A percentile compares a stretch with the other conserved stretches of the same genome.
These are phyloP conservation scores for Anolis apletophallus DNA, from an alignment of 2,797 vertebrate genomes.

Conservation along the genomic window DNA sequence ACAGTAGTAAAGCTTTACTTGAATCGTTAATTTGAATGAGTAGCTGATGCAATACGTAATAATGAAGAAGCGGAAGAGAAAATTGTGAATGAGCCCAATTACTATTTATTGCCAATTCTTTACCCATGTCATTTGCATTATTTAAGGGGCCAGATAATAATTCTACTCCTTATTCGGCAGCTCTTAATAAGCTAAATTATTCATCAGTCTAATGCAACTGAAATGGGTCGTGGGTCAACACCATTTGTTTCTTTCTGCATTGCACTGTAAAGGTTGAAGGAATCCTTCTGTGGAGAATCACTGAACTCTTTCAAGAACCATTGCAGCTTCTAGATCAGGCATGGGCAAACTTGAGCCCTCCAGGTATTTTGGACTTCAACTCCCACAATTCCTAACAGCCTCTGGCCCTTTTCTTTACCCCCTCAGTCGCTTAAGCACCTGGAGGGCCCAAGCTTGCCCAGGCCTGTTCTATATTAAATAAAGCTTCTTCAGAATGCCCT, in stretches of 20 bases:
- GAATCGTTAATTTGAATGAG: background rate
- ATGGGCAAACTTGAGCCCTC: too few relatives aligned
- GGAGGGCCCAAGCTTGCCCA: too few relatives aligned
- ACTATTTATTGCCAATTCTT: background rate
- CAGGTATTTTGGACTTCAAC: too few relatives aligned
- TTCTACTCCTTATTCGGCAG: background rate
- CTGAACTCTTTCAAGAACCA: too few relatives aligned
- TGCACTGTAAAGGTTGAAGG: background rate
- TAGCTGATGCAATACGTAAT: background rate
- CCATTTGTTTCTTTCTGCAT: background rate
- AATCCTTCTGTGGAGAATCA: background rate
- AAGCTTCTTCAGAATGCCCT: background rate
- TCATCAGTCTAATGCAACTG: background rate
- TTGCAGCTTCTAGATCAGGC: too few relatives aligned
- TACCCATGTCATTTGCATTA: background rate
- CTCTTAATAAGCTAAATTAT: background rate
- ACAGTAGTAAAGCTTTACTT: background rate
- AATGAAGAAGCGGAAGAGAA: background rate
- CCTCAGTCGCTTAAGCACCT: too few relatives aligned
- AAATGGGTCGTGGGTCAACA: rapidly evolving
- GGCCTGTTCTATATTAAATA: background rate
- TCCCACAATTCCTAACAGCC: too few relatives aligned
- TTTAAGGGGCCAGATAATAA: background rate
- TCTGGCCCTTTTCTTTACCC: too few relatives aligned
- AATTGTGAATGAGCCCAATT: background rate